phyloP scores from a whole-genome alignment of 1,140 invertebrate species.

The Trichonephila inaurata region DNA sequence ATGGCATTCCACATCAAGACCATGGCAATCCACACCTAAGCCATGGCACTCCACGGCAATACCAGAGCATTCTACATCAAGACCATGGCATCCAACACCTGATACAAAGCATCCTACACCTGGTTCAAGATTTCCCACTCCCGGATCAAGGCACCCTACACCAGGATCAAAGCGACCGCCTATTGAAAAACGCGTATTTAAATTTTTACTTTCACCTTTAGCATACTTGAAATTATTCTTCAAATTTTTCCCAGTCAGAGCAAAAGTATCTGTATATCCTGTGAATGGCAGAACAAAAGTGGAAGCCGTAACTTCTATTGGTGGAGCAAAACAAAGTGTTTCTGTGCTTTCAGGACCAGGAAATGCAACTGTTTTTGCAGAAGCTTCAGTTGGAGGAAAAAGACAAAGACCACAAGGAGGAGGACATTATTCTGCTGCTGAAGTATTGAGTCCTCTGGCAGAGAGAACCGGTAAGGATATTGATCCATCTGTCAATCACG shows the following conservation, averaged over 20 bases:
- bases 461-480: neutral
- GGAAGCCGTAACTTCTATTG: conserved; percentile 9
- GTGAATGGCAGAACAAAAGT: conserved; percentile 24
- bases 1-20: no score
- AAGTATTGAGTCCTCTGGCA: no score
- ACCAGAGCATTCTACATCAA: no score
- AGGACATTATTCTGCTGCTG: no score
- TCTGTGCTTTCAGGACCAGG: neutral
- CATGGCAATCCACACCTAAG: no score
- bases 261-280: conserved; percentile 29
- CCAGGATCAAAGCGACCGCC: neutral
- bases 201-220: neutral
- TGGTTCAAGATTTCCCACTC: no score
- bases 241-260: conserved; percentile 41
- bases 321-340: neutral
- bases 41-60: no score
- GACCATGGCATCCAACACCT: no score
- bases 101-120: no score
- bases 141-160: no score
- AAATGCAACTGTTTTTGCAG: neutral
- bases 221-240: neutral
- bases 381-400: neutral
- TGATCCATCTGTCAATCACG: neutral
- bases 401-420: neutral
- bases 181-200: no score